Base-by-base conservation (phyloP, 2,888 invertebrate genomes). In the Andrena bucephala region DNA sequence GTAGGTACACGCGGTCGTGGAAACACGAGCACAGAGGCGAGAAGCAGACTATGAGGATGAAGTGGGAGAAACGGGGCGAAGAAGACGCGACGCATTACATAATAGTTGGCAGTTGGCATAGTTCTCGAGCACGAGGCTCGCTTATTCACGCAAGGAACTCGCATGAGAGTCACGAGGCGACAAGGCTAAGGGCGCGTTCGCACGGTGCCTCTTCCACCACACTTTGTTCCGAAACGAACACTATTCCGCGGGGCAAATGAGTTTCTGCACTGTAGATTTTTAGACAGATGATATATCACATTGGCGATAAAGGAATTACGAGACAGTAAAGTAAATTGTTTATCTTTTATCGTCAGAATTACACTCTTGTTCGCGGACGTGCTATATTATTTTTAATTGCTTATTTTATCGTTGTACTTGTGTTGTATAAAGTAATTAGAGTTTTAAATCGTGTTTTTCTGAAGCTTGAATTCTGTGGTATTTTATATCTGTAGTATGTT, bases 51-150 rank as follows among this genome's bases (percentile, higher is more conserved):
- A 74, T 20, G 33, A 60, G 79, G 54, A 27, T 48, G 72, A 36
- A 60, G 65, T 52, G 72, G 50, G 68, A 70, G 70, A 82, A 68
- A 76, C 13, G 76, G 24, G 68, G 78, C 27, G 81, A 70, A 78
- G 85, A 81, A 87, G 88, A 83, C 79, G 71, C 80, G 84, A 84
- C 77, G 80, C 73, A 74, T 91, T 91, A 83, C 90, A 85, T 89
- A 91, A 91, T 84, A 87, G 89, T 87, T 89, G 88, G 87, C 87
- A 90, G 90, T 89, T 89, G 90, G 87, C 91, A 91, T 89, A 91
- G 87, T 91, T 91, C 87, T 87, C 83, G 79, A 70, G 75, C 69
- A 85, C 79, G 78, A 59, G 79, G 77, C 78, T 65, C 85, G 85
- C 72, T 87, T 89, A 88, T 87, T 90, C 87, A 85, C 87, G 77